Percentiles rank a stretch among this genome's conserved stretches.
Evolutionary conservation across 2,797 vertebrate genomes (phyloP).

Genomic region (Monodelphis domestica): DNA sequence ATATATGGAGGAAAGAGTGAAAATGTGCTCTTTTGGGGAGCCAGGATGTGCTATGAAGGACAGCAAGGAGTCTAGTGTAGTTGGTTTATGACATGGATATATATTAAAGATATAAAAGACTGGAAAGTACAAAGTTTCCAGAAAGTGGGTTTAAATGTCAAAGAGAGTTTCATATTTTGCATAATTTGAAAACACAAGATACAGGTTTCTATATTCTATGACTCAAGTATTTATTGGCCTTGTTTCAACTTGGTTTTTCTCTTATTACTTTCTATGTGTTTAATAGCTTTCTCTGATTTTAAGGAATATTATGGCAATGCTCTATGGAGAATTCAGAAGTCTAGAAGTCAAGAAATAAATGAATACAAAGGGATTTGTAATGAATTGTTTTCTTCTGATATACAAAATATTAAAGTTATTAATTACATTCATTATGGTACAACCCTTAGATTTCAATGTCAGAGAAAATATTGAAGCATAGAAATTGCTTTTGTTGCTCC

Average conservation of each 20-base stretch:
- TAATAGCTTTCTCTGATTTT: background rate
- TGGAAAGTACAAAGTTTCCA: background rate
- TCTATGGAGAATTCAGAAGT: background rate
- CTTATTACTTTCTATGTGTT: background rate
- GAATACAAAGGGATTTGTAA: conserved; percentile 24
- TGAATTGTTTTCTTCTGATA: background rate
- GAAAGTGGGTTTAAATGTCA: background rate
- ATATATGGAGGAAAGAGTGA: no score
- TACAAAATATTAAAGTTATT: background rate
- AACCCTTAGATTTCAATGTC: background rate
- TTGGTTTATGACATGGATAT: background rate
- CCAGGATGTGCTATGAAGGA: background rate
- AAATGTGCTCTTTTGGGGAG: background rate
- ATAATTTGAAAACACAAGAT: background rate
- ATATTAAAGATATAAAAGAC: background rate
- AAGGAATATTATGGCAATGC: background rate
- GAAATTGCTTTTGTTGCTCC: background rate
- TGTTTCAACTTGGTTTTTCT: background rate
- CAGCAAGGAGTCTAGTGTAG: background rate
- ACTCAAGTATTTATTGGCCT: background rate
- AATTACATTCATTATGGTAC: background rate
- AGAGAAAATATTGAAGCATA: background rate
- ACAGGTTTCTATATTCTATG: background rate
- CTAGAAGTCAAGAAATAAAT: background rate
- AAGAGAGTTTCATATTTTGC: background rate